A percentile compares a stretch with the other conserved stretches of the same genome.
These are phyloP conservation scores for Picathartes gymnocephalus DNA, from an alignment of 2,113 vertebrate species.

Conservation along the genomic window DNA sequence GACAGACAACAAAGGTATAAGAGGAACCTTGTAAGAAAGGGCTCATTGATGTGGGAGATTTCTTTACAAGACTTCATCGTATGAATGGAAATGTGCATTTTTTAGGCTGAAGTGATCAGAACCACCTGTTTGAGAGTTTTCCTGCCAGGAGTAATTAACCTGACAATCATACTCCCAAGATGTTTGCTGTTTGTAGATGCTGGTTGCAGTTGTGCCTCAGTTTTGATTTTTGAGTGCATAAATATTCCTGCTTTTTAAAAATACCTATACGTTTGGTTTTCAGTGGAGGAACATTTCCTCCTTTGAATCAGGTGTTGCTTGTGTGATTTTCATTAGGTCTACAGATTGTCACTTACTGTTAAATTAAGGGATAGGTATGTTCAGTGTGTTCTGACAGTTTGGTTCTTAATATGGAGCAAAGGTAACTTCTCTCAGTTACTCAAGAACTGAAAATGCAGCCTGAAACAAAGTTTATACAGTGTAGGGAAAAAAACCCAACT, in stretches of 20 bases:
- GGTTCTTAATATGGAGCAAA: neutral
- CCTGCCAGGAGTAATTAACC: neutral
- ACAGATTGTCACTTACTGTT: neutral
- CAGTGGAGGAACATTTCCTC: neutral
- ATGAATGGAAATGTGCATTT: neutral
- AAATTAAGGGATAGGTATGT: neutral
- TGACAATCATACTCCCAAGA: neutral
- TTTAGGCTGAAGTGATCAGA: neutral
- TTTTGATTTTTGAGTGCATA: neutral
- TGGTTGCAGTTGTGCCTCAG: neutral
- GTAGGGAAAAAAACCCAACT: fast-evolving
- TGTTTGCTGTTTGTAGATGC: neutral
- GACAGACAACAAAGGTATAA: slow-evolving; percentile 71
- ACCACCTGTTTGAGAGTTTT: neutral
- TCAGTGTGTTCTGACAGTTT: neutral
- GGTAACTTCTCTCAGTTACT: neutral
- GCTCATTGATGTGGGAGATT: neutral
- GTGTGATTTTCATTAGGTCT: neutral
- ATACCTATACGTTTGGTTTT: fast-evolving
- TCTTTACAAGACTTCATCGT: neutral
- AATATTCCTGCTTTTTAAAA: neutral
- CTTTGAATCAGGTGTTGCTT: neutral
- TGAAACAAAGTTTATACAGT: neutral
- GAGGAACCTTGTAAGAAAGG: neutral
- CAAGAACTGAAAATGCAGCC: neutral